These are phyloP conservation scores for Anas capensis DNA, from an alignment of 2,797 vertebrate genomes.

Conservation along the genomic window DNA sequence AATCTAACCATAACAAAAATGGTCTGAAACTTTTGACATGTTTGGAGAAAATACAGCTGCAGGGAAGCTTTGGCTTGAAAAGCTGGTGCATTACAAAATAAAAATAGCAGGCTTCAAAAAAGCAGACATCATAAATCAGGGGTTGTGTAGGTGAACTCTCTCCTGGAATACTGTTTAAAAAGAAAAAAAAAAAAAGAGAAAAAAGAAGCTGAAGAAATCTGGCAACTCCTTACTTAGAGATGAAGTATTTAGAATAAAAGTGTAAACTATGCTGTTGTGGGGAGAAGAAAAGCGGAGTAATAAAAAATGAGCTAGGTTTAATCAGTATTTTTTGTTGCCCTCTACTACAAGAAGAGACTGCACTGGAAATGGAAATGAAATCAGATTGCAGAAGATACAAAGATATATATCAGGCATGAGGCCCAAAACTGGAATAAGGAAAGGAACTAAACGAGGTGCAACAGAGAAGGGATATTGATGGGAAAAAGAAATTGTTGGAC, in stretches of 20 bases:
- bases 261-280: background rate
- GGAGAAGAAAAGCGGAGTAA: background rate
- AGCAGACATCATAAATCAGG: constrained; percentile 50
- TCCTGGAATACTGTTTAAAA: background rate
- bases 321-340: background rate
- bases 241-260: constrained; percentile 19
- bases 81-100: background rate
- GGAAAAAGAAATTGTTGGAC: background rate
- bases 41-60: constrained; percentile 47
- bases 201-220: background rate
- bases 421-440: background rate
- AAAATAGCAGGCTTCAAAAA: constrained; percentile 21
- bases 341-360: background rate
- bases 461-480: background rate
- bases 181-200: background rate
- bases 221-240: background rate
- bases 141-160: background rate
- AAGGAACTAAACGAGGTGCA: background rate
- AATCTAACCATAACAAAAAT: background rate
- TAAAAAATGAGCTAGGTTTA: background rate
- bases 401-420: background rate
- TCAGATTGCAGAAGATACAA: background rate
- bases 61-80: background rate
- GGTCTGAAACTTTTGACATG: background rate
- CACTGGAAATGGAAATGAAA: background rate